Percentiles rank a stretch among this genome's conserved stretches.
These are phyloP conservation scores for Catostylus mosaicus DNA, from an alignment of 30 jellyfish, hydroid and myxozoan genomes.

Conservation along the genomic window DNA sequence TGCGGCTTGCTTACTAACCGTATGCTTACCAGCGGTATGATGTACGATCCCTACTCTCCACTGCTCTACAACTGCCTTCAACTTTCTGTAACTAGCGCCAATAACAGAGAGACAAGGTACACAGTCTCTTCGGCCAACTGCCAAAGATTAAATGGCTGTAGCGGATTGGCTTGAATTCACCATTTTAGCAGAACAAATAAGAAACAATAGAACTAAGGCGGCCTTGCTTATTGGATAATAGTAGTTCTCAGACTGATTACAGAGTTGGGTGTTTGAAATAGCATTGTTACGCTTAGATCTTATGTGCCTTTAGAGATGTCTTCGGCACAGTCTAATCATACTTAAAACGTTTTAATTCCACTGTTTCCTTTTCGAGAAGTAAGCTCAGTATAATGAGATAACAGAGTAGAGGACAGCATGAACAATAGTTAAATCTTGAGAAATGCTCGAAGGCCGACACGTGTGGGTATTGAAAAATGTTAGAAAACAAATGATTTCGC, in stretches of 20 bases:
- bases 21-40: background rate
- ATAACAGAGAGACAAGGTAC: background rate
- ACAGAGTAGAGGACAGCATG: conserved; percentile 53
- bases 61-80: background rate
- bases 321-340: conserved; percentile 76
- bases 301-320: conserved; percentile 71
- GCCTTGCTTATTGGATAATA: conserved; percentile 77
- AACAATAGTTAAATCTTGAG: conserved; percentile 58
- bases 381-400: conserved; percentile 74
- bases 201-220: conserved; percentile 74
- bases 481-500: conserved; percentile 66
- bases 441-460: conserved; percentile 87
- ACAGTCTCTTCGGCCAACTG: conserved; percentile 33
- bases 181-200: conserved; percentile 70
- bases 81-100: background rate
- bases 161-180: conserved; percentile 71
- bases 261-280: conserved; percentile 73
- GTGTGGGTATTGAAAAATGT: conserved; percentile 69
- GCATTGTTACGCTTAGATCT: conserved; percentile 67
- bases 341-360: conserved; percentile 67
- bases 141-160: conserved; percentile 62
- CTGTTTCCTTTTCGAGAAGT: conserved; percentile 67
- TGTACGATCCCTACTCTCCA: no score
- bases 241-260: conserved; percentile 74
- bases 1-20: no score